Evolutionary conservation across 2,888 invertebrate genomes (phyloP), one percentile per base, ranked within the genome.

Genomic region (Epistrophella euchroma): DNA sequence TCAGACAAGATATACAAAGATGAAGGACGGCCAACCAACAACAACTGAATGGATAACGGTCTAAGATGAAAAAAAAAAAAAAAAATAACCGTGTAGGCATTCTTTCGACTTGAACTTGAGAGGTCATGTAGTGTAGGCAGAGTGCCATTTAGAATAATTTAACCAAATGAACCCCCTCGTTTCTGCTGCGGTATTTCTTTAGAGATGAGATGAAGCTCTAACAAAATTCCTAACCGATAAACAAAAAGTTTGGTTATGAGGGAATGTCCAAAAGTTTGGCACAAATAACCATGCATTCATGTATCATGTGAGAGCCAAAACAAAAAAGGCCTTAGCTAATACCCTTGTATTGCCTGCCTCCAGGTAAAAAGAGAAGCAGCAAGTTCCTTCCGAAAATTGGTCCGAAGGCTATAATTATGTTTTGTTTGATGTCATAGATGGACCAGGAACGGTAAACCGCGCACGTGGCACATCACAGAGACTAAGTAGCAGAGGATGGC

Each of bases 21-120:
- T 62, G 35, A 28, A 40, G 15, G 19, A 19, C 35, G 13, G 37
- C 58, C 13, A 15, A 52, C 37, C 43, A n/a, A 43, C 28, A 28
- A 28, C 28, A 6, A 28, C 28, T 0, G 4, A 6, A 6, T 28
- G 9, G 25, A 6, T 43, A 52, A 19, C 3, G 15, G 22, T 15
- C 15, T 15, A 37, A n/a, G 47, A 22, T n/a, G 50, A 10, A 55
- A 13, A 40, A 64, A 58, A 58, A 35, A 35, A 10, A 55, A 13
- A 40, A 64, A 58, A 58, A 35, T 0, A 56, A 62, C 22, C 25
- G 40, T 62, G n/a, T 62, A 32, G 66, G 32, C 71, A 66, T 45
- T 73, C 37, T n/a, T n/a, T n/a, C 55, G 40, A 78, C 83, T 74
- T 83, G 83, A 83, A 83, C 83, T 83, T 83, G 83, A 83, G 62